Conservation (phyloP, 1,140 invertebrate genomes). For the Gonioctena quinquepunctata region DNA sequence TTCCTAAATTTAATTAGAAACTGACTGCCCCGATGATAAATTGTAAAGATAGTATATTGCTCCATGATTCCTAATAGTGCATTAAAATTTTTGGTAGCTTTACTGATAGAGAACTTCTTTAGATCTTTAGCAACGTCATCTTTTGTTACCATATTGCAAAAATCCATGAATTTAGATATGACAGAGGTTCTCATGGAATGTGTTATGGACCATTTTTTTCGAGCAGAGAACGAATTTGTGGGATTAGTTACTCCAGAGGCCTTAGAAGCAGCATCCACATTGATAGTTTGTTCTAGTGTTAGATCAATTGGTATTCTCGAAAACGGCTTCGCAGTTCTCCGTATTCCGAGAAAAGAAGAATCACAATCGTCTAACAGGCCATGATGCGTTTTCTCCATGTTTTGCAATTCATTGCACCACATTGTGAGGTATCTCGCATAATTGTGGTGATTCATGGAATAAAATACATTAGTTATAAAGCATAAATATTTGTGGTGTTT, state of each 20-base stretch:
- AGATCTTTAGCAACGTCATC: conserved; percentile 13
- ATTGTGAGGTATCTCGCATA: conserved; percentile 23
- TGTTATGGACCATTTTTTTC: conserved; percentile 13
- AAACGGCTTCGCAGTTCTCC: conserved; percentile 25
- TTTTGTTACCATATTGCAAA: background rate
- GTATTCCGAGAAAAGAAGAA: conserved; percentile 17
- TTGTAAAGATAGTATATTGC: conserved; percentile 22
- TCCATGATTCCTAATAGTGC: background rate
- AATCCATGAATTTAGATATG: conserved; percentile 7
- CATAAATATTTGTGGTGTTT: conserved; percentile 26
- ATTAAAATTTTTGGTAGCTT: background rate
- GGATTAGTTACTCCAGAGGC: conserved; percentile 28
- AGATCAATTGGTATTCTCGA: conserved; percentile 28
- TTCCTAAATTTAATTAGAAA: conserved; percentile 12
- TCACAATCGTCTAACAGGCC: conserved; percentile 20
- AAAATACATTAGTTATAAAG: conserved; percentile 28
- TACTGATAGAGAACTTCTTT: background rate
- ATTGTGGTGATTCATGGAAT: conserved; percentile 27
- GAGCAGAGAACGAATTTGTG: conserved; percentile 32
- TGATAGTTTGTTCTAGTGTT: conserved; percentile 32
- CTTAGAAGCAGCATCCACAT: conserved; percentile 26
- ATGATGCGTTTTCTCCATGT: conserved; percentile 28
- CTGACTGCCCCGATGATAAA: conserved; percentile 16
- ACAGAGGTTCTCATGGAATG: conserved; percentile 6
- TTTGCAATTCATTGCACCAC: conserved; percentile 16